Evolutionary conservation across 2,888 invertebrate genomes (phyloP), one percentile per base, ranked within the genome.

Genomic region (Oxycera nigricornis): DNA sequence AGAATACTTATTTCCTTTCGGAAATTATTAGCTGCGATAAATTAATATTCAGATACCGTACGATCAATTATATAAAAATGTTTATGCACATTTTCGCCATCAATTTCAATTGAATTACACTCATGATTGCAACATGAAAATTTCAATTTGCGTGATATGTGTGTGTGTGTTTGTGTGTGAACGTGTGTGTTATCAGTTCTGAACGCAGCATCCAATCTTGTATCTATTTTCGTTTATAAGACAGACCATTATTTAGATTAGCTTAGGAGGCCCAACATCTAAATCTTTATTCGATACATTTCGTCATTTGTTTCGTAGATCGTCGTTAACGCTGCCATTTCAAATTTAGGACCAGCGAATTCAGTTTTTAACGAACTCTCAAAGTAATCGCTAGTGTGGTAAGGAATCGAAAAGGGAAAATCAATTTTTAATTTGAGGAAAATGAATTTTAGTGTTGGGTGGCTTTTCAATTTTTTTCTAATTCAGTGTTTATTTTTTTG

Each of bases 301-400:
- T 61, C 61, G 61, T 20, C n/a, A 11, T 31, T 61, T 31, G 61
- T 61, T 31, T 61, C 41, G 65, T 35, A 22, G 24, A 41, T 20
- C 65, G n/a, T 70, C 70, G 70, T 35, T 9, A 70, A 52, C 46
- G 31, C 31, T 52, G 31, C 11, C 35, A 11, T 30, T 35, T 41
- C 14, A 39, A 24, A 65, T 65, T 65, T 65, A 65, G 65, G 65
- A 65, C 30, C 65, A 72, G 73, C 30, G 17, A 70, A 73, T 55
- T 76, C 46, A 76, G 76, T 76, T 76, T 76, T 74, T 76, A 76
- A 76, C 76, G 76, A 76, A 72, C 76, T 76, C 76, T 65, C 76
- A 72, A 72, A 62, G 57, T 41, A 75, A 72, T 73, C 75, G 75
- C 72, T 75, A 61, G 76, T 72, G 70, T 73, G 75, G 70, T 70